These are phyloP conservation scores for Taphrorychus bicolor DNA, from an alignment of 2,888 invertebrate genomes.

Conservation along the genomic window DNA sequence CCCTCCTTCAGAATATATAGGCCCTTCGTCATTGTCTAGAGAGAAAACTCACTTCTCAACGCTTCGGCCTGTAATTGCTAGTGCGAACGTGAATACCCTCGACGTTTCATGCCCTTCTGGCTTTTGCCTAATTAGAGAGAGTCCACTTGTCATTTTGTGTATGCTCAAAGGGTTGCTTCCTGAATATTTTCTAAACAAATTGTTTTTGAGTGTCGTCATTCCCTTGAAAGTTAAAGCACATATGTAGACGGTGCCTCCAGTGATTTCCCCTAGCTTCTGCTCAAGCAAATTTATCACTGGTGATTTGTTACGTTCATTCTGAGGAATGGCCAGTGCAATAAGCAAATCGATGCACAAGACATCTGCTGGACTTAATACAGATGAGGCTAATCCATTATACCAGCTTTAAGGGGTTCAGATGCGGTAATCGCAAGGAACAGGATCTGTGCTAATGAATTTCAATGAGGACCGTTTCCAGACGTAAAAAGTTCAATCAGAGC, in stretches of 20 bases:
- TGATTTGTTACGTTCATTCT: not conserved
- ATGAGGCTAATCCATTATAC: conserved; percentile 24
- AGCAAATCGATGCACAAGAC: conserved; percentile 3
- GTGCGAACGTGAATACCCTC: conserved; percentile 49
- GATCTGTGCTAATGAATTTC: conserved; percentile 29
- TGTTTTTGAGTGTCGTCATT: conserved; percentile 19
- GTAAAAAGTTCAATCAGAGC: conserved; percentile 26
- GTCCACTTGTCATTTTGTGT: conserved; percentile 42
- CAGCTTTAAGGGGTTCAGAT: conserved; percentile 17
- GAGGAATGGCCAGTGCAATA: conserved; percentile 3
- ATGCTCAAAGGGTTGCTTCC: conserved; percentile 29
- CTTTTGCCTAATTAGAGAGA: conserved; percentile 48
- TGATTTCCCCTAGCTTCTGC: not conserved
- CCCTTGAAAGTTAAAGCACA: not conserved
- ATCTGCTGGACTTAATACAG: conserved; percentile 14
- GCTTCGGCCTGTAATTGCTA: conserved; percentile 46
- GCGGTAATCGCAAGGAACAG: conserved; percentile 24
- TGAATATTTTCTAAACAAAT: conserved; percentile 20
- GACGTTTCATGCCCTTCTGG: conserved; percentile 46
- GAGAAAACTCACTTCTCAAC: conserved; percentile 27
- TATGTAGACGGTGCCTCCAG: not conserved
- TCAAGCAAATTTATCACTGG: not conserved
- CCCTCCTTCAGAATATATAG: conserved; percentile 32
- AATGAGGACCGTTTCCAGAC: conserved; percentile 27
- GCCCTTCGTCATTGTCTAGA: conserved; percentile 34